Conservation (phyloP, 2,888 invertebrate species). For the Tipula lateralis region DNA sequence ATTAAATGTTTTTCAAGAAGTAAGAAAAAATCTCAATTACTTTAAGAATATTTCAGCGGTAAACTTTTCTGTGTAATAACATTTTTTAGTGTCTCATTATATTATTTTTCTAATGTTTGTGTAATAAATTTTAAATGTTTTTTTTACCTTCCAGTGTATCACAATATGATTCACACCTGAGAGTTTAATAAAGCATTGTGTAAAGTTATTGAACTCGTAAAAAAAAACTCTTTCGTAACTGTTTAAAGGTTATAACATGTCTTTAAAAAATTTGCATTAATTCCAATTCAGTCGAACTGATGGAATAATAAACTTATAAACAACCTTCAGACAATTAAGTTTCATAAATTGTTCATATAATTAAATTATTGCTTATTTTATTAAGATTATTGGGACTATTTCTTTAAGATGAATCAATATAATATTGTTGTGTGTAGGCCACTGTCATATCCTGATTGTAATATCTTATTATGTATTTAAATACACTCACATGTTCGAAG, state of each 20-base stretch:
- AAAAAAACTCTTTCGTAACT: neutral
- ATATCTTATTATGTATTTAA: neutral
- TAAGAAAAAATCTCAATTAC: neutral
- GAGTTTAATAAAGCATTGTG: neutral
- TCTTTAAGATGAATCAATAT: neutral
- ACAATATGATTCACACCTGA: neutral
- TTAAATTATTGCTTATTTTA: neutral
- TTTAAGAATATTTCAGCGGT: neutral
- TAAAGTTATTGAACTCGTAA: neutral
- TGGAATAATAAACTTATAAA: neutral
- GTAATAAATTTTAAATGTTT: neutral
- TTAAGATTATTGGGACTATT: neutral
- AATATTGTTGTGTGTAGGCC: neutral
- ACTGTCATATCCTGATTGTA: neutral
- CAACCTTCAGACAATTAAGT: neutral
- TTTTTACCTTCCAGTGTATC: neutral
- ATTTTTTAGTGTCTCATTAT: neutral
- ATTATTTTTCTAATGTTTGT: neutral
- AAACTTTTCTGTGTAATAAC: too few relatives aligned
- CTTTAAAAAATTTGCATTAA: neutral
- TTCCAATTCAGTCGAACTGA: neutral
- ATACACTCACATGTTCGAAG: neutral
- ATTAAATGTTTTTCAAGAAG: too few relatives aligned
- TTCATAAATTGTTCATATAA: neutral
- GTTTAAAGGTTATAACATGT: neutral